Evolutionary conservation across 2,888 invertebrate species (phyloP).

Genomic region (Scrobipalpa costella): DNA sequence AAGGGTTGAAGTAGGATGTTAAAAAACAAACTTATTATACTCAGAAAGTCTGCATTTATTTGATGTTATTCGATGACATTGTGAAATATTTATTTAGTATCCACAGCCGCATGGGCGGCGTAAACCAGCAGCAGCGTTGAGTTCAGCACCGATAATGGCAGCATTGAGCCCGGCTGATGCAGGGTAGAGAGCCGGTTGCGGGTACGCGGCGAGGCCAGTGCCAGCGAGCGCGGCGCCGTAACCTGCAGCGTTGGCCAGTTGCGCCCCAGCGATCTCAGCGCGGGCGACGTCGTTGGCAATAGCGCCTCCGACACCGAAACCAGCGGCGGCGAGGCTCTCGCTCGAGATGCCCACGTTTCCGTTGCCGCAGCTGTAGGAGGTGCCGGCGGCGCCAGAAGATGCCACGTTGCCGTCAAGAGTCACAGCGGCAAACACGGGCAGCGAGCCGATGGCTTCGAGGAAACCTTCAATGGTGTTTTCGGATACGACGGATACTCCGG

Average conservation of each 20-base stretch:
- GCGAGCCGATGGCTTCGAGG: constrained; percentile 38
- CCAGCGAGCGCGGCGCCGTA: too few relatives aligned
- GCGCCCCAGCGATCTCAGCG: background rate
- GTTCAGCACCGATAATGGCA: constrained; percentile 10
- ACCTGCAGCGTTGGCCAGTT: background rate
- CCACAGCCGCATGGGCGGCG: too few relatives aligned
- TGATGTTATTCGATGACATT: too few relatives aligned
- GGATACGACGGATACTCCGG: constrained; percentile 42
- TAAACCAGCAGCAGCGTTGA: background rate
- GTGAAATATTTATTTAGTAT: too few relatives aligned
- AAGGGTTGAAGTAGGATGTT: too few relatives aligned
- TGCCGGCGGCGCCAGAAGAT: constrained; percentile 41
- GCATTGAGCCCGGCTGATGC: background rate
- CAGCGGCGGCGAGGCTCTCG: constrained; percentile 21
- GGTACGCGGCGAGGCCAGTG: constrained; percentile 40
- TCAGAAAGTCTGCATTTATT: too few relatives aligned
- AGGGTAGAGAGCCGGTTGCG: constrained; percentile 41
- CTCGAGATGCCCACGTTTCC: constrained; percentile 31
- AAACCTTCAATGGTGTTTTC: constrained; percentile 47
- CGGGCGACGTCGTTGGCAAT: background rate
- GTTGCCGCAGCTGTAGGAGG: constrained; percentile 43
- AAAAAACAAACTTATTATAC: too few relatives aligned
- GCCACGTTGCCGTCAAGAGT: constrained; percentile 38
- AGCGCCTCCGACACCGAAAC: constrained; percentile 10
- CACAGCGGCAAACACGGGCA: constrained; percentile 45